These are phyloP conservation scores for Siniperca undulata DNA, from an alignment of 2,797 vertebrate genomes.

Conservation along the genomic window DNA sequence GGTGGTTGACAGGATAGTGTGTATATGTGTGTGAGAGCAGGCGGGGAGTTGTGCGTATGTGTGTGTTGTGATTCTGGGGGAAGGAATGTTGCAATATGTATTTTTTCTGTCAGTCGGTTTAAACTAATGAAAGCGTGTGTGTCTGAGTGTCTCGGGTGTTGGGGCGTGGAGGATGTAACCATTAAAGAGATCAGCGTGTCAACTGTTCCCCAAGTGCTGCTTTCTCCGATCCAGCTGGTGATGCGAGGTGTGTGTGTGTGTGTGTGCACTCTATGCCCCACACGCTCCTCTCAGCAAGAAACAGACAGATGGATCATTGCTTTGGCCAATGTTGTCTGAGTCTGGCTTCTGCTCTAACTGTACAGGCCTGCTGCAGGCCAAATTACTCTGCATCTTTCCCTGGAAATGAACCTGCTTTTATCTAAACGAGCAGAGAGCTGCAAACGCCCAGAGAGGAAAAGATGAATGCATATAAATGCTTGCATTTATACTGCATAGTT, in stretches of 20 bases:
- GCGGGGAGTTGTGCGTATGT: conserved; percentile 35
- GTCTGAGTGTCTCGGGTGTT: conserved; percentile 62
- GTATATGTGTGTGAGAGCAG: conserved; percentile 37
- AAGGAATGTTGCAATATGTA: conserved; percentile 69
- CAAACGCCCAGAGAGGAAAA: conserved; percentile 4
- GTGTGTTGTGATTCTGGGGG: conserved; percentile 53
- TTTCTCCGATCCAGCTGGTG: conserved; percentile 85
- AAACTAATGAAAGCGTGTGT: conserved; percentile 66
- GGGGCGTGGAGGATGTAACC: conserved; percentile 84
- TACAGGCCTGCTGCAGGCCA: conserved; percentile 48
- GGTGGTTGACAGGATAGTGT: conserved; percentile 73
- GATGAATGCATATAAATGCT: not conserved
- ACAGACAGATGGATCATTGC: conserved; percentile 79
- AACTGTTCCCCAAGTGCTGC: conserved; percentile 85
- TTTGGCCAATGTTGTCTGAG: conserved; percentile 64
- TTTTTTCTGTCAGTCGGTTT: conserved; percentile 66
- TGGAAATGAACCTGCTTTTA: conserved; percentile 40
- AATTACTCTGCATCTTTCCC: conserved; percentile 56
- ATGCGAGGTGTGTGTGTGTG: conserved; percentile 69
- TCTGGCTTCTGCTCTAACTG: conserved; percentile 68
- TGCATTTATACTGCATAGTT: not conserved
- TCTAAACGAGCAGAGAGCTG: conserved; percentile 16
- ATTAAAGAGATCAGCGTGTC: conserved; percentile 85
- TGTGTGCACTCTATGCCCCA: conserved; percentile 58
- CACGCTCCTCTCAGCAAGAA: conserved; percentile 72